phyloP scores from a whole-genome alignment of 2,888 invertebrate species.

The Digitonthophagus gazella region DNA sequence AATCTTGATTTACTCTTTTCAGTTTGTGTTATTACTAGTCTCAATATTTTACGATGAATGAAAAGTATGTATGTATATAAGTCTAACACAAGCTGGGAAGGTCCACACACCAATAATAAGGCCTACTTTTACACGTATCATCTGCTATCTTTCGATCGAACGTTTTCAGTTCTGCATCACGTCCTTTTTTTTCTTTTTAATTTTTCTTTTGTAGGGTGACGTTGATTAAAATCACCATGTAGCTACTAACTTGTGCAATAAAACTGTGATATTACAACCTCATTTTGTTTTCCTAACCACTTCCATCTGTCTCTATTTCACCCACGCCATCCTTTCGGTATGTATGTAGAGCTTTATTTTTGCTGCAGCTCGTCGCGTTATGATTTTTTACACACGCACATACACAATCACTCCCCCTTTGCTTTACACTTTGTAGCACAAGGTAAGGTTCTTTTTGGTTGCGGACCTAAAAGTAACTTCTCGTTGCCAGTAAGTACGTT shows the following conservation, averaged over 20 bases:
- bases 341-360: not conserved
- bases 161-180: constrained; percentile 10
- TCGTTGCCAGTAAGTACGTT: constrained; percentile 27
- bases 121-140: constrained; percentile 6
- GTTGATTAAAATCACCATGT: constrained; percentile 24
- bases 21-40: constrained; percentile 7
- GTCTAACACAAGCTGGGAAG: constrained; percentile 11
- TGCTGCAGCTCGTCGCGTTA: constrained; percentile 13
- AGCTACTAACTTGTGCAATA: constrained; percentile 42
- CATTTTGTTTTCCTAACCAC: constrained; percentile 29
- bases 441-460: constrained; percentile 30
- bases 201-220: constrained; percentile 14
- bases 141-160: not conserved
- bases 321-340: constrained; percentile 10
- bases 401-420: constrained; percentile 8
- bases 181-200: constrained; percentile 1
- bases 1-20: not conserved
- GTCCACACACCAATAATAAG: constrained; percentile 2
- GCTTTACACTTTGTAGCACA: constrained; percentile 23
- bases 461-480: constrained; percentile 22
- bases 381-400: no score
- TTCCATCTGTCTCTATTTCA: constrained; percentile 25
- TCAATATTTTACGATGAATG: not conserved
- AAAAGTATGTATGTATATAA: not conserved
- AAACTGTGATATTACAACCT: constrained; percentile 43